Percentiles rank a stretch among this genome's conserved stretches.
Conservation (phyloP, 2,797 vertebrate genomes). For the Pipistrellus pipistrellus region DNA sequence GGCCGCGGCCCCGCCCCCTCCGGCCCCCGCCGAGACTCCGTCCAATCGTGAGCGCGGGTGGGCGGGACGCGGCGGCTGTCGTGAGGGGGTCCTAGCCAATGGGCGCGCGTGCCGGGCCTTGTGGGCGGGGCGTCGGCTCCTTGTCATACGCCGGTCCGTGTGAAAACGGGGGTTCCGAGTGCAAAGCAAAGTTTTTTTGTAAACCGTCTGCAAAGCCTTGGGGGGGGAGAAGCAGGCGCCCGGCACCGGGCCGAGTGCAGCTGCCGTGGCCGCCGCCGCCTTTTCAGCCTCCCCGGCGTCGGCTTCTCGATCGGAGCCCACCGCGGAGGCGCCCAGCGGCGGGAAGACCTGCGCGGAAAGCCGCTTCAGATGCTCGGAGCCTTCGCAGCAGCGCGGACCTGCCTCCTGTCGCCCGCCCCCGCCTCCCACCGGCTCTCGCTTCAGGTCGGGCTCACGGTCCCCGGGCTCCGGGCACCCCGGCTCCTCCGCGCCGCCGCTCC, state of each 20-base stretch:
- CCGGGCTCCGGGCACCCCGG: constrained; percentile 19
- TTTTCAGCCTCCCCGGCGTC: constrained; percentile 56
- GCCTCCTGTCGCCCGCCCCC: constrained; percentile 26
- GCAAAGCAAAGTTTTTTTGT: constrained; percentile 98
- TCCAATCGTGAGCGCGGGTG: constrained; percentile 71
- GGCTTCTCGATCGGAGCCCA: background rate
- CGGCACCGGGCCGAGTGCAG: constrained; percentile 74
- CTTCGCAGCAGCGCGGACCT: background rate
- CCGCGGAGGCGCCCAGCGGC: background rate
- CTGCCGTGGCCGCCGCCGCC: constrained; percentile 44
- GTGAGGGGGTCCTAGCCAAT: constrained; percentile 81
- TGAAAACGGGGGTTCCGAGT: constrained; percentile 94
- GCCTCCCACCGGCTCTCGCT: constrained; percentile 22
- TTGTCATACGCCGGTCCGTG: constrained; percentile 84
- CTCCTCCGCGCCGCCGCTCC: background rate
- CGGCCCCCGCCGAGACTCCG: background rate
- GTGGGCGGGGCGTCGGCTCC: constrained; percentile 78
- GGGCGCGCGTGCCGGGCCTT: background rate
- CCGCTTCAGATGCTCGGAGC: constrained; percentile 57
- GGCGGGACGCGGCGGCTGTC: constrained; percentile 73
- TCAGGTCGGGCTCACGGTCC: constrained; percentile 52
- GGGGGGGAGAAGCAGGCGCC: constrained; percentile 78
- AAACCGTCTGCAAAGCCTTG: constrained; percentile 94
- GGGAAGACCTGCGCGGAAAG: background rate
- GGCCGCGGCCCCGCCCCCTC: constrained; percentile 18